Conservation (phyloP, 1,140 invertebrate genomes). For the Portunus trituberculatus region DNA sequence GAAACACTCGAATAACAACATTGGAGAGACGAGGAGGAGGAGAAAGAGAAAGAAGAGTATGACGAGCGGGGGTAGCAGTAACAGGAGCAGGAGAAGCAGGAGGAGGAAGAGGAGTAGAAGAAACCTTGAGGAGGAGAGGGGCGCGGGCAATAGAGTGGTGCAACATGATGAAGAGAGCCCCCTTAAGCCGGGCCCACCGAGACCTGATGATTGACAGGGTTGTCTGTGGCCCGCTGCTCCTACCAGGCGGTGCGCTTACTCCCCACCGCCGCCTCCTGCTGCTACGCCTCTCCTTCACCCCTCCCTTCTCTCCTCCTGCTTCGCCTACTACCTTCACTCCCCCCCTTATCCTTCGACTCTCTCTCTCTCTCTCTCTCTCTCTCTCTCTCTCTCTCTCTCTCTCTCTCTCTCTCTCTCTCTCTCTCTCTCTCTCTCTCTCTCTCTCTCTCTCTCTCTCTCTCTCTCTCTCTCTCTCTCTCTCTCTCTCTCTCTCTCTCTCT, state of each 20-base stretch:
- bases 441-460: no score
- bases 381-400: no score
- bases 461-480: no score
- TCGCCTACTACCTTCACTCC: neutral
- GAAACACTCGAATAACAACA: conserved; percentile 18
- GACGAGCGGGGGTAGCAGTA: neutral
- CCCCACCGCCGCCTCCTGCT: conserved; percentile 35
- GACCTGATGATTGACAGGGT: conserved; percentile 74
- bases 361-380: neutral
- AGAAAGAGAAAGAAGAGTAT: neutral
- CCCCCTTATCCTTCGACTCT: neutral
- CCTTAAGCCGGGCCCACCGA: conserved; percentile 72
- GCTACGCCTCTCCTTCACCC: conserved; percentile 35
- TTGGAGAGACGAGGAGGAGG: neutral
- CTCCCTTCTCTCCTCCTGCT: conserved; percentile 27
- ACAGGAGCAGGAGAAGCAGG: neutral
- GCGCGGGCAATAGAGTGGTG: conserved; percentile 67
- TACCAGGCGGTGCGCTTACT: conserved; percentile 58
- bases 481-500: neutral
- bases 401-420: neutral
- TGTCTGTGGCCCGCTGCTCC: conserved; percentile 74
- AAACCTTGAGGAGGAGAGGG: neutral
- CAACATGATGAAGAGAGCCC: conserved; percentile 74
- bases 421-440: neutral
- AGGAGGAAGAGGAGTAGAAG: neutral